Evolutionary conservation across 2,888 invertebrate species (phyloP).

Genomic region (Salticus scenicus): DNA sequence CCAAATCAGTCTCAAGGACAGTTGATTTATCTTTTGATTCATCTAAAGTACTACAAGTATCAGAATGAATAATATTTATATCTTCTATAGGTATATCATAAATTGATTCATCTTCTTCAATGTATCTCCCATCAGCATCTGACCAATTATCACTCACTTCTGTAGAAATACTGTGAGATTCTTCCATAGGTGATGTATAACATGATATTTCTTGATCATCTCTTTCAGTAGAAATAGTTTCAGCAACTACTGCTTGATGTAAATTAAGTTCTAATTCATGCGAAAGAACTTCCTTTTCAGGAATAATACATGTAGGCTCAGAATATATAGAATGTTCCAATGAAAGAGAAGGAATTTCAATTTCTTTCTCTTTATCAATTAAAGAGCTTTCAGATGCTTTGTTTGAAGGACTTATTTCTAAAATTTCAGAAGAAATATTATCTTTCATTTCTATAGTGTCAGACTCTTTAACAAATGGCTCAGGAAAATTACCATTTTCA

Average conservation of each 20-base stretch:
- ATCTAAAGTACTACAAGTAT: not conserved
- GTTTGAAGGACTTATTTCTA: not conserved
- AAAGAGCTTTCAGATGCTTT: not conserved
- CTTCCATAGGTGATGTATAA: not conserved
- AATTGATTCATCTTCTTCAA: slow-evolving; percentile 32
- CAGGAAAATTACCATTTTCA: slow-evolving; percentile 51
- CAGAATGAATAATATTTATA: not conserved
- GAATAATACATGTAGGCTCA: too few relatives aligned
- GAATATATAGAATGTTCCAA: not conserved
- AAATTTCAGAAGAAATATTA: not conserved
- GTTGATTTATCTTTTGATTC: not conserved
- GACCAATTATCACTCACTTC: slow-evolving; percentile 3
- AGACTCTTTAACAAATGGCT: not conserved
- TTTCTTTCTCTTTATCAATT: not conserved
- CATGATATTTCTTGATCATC: too few relatives aligned
- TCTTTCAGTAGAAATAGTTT: too few relatives aligned
- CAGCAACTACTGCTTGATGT: too few relatives aligned
- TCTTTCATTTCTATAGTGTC: not conserved
- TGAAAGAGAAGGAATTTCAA: slow-evolving; percentile 10
- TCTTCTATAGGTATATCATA: slow-evolving; percentile 7
- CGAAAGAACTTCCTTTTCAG: too few relatives aligned
- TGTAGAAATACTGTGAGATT: not conserved
- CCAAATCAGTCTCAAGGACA: not conserved
- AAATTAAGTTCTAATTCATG: too few relatives aligned
- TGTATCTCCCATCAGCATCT: slow-evolving; percentile 21